Conservation (phyloP, 2,797 vertebrate genomes). For the Triplophysa bombifrons region DNA sequence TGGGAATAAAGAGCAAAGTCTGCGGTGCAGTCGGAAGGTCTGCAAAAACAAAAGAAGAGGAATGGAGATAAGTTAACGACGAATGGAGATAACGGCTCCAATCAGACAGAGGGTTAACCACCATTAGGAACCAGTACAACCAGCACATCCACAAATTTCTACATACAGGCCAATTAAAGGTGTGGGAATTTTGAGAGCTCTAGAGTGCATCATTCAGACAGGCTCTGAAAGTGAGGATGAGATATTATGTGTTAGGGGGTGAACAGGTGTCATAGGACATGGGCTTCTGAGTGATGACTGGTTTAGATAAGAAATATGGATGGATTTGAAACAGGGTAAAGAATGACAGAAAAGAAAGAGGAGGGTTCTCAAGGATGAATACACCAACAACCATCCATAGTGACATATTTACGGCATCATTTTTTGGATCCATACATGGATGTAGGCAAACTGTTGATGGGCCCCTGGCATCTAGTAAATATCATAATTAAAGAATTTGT, state of each 20-base stretch:
- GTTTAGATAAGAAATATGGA: slow-evolving; percentile 57
- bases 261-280: slow-evolving; percentile 60
- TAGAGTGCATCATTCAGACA: slow-evolving; percentile 8
- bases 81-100: slow-evolving; percentile 43
- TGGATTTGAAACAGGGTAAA: slow-evolving; percentile 47
- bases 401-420: neutral
- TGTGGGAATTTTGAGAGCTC: slow-evolving; percentile 41
- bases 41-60: slow-evolving; percentile 40
- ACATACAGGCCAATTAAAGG: neutral
- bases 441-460: neutral
- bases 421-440: neutral
- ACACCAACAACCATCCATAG: neutral
- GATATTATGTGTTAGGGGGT: slow-evolving; percentile 55
- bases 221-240: slow-evolving; percentile 50
- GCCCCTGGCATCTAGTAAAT: neutral
- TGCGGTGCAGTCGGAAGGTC: slow-evolving; percentile 41
- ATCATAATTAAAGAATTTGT: neutral
- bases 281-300: slow-evolving; percentile 56
- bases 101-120: slow-evolving; percentile 35
- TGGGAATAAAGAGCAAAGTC: neutral
- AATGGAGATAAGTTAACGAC: slow-evolving; percentile 53
- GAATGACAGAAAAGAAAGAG: slow-evolving; percentile 36
- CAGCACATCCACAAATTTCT: neutral
- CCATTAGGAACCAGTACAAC: slow-evolving; percentile 21
- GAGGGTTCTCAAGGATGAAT: neutral